Base-by-base conservation (phyloP, 1,140 invertebrate species). In the Pseudomyrmex sp. region DNA sequence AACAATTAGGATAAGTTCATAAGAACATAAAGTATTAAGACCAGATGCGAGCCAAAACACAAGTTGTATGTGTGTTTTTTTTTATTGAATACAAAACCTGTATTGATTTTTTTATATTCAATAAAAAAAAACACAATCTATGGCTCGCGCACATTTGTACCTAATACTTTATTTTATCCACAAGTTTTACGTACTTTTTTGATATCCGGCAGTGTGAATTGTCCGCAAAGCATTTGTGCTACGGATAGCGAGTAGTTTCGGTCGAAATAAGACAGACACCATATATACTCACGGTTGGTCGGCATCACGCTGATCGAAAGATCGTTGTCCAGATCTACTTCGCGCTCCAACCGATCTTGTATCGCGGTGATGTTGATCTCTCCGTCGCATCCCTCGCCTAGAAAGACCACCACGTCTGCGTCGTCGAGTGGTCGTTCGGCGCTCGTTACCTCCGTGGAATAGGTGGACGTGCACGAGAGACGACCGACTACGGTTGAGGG, bases 381-480 rank as follows among this genome's bases (percentile, higher is more conserved):
- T 20, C 84, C 63, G 72, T 93, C 89, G 84, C 93, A 94, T 76
- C 91, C 85, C 54, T 94, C 91, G 58, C 91, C 90, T 20, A 94
- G 83, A 79, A 93, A 94, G 65, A 94, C 88, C 76, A 94, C 86
- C 69, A 94, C 87, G 75, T 91, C 90, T 46, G 89, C 18, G 68
- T 89, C 83, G 48, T 56, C 80, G 54, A 74, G 63, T 48, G 86
- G 50, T 2, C 77, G 77, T 46, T 66, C 72, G 66, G 72, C 63
- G 13, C 86, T 70, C 48, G 72, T 75, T 18, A 82, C 35, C 8
- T 88, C 83, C 70, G 83, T 84, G 4, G 76, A 61, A 54, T 80
- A 87, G 46, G 87, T 70, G 54, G 76, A 90, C 68, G 85, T 90
- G 56, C 87, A 88, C 35, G 88, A 62, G 23, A 65, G 35, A 66